Evolutionary conservation across 2,888 invertebrate species (phyloP), one percentile per base, ranked within the genome.

Genomic region (Entomobrya proxima): DNA sequence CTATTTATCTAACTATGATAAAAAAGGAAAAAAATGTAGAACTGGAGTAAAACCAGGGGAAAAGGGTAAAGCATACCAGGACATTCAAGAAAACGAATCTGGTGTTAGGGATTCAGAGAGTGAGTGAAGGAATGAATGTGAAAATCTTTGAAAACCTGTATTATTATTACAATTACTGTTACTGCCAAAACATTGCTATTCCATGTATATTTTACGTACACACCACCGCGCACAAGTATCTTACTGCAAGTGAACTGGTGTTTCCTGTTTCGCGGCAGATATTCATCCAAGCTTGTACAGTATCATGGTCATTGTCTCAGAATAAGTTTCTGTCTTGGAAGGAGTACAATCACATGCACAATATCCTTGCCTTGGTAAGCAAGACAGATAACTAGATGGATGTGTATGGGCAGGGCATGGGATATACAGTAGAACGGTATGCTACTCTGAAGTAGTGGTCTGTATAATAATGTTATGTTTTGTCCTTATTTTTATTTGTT

Each of bases 71-170:
- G n/a, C 61, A 44, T 64, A 32, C 64, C 30, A 55, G 75, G 52
- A 75, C 75, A 55, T 37, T 55, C 18, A 37, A 27, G 75, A 75
- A 13, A 55, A 27, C 21, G 21, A 55, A 64, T 52, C 18, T 13
- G 11, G 52, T 4, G 55, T 37, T 52, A 55, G 55, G 37, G 55
- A 75, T 52, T 27, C 21, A 69, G 40, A 40, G 47, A 24, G 55
- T 37, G 37, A 9, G n/a, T 24, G 32, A 37, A 24, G 55, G 61
- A 78, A 78, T 32, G 55, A 81, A 72, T 81, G 74, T 58, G 81
- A 81, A 74, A 81, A 81, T 81, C 80, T 81, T 72, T 40, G 52
- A 78, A 72, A 72, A n/a, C 55, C 80, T 74, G 40, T 69, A 52
- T 61, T 78, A 55, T 58, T 77, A 52, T 74, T 74, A 52, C 74